Conservation (phyloP, 2,888 invertebrate genomes). For the Mythimna impura region DNA sequence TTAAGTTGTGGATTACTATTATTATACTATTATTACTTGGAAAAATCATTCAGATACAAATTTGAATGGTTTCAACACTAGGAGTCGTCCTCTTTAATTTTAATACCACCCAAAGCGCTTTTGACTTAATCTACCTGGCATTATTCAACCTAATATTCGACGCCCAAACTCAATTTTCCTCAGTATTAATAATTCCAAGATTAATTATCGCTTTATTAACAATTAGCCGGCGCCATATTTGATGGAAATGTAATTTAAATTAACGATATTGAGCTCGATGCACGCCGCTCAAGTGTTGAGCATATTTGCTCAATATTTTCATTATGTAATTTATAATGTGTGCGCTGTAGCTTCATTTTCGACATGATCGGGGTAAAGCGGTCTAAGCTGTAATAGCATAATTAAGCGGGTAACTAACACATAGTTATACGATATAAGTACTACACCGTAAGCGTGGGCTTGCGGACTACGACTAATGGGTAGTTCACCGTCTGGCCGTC, state of each 20-base stretch:
- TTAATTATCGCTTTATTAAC: conserved; percentile 76
- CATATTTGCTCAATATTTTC: conserved; percentile 73
- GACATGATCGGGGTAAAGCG: conserved; percentile 4
- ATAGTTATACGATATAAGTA: not conserved
- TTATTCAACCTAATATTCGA: conserved; percentile 51
- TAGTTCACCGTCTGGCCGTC: too few relatives aligned
- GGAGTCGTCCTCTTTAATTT: conserved; percentile 37
- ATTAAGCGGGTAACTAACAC: not conserved
- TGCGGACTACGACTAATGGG: too few relatives aligned
- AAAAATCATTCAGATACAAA: too few relatives aligned
- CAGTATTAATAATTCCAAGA: conserved; percentile 67
- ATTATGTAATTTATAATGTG: conserved; percentile 58
- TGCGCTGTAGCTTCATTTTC: conserved; percentile 33
- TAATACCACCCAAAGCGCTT: conserved; percentile 39
- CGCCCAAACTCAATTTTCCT: conserved; percentile 51
- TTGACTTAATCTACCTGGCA: conserved; percentile 51
- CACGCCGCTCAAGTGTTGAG: conserved; percentile 70
- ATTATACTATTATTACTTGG: too few relatives aligned
- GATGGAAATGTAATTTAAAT: conserved; percentile 76
- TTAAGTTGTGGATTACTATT: too few relatives aligned
- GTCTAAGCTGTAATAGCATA: not conserved
- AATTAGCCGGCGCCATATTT: conserved; percentile 73
- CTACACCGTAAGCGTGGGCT: too few relatives aligned
- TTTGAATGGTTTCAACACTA: not conserved
- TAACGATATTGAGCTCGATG: conserved; percentile 73